A percentile compares a stretch with the other conserved stretches of the same genome.
Evolutionary conservation across 2,888 invertebrate genomes (phyloP).

Genomic region (Perizoma affinitatum): DNA sequence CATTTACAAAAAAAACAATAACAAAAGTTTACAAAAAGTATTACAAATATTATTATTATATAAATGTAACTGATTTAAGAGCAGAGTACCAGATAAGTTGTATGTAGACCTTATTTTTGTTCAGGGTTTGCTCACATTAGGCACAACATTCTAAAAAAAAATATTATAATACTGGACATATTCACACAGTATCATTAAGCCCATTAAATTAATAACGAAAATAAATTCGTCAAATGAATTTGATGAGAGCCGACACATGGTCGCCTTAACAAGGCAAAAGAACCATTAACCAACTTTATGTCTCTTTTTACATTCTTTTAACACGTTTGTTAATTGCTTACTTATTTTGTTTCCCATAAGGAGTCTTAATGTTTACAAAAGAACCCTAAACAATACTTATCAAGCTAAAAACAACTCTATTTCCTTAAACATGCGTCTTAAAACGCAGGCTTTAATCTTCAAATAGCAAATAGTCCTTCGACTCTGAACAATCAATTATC

Average conservation of each 20-base stretch:
- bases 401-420: slow-evolving; percentile 5
- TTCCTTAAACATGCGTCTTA: neutral
- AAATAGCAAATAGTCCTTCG: slow-evolving; percentile 1
- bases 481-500: slow-evolving; percentile 1
- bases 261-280: slow-evolving; percentile 17
- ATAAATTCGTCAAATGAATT: slow-evolving; percentile 13
- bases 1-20: too few relatives aligned
- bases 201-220: slow-evolving; percentile 8
- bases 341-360: slow-evolving; percentile 22
- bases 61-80: too few relatives aligned
- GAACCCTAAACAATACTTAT: slow-evolving; percentile 20
- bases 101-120: too few relatives aligned
- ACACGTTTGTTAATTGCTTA: slow-evolving; percentile 26
- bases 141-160: too few relatives aligned
- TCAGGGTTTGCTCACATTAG: too few relatives aligned
- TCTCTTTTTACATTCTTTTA: slow-evolving; percentile 26
- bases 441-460: neutral
- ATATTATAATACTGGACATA: too few relatives aligned
- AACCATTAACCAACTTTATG: slow-evolving; percentile 22
- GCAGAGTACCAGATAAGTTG: too few relatives aligned
- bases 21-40: too few relatives aligned
- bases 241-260: slow-evolving; percentile 28
- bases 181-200: too few relatives aligned
- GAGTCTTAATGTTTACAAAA: slow-evolving; percentile 23
- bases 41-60: too few relatives aligned